Evolutionary conservation across 1,140 invertebrate species (phyloP), one percentile per base, ranked within the genome.

Genomic region (Drosophila takahashii): DNA sequence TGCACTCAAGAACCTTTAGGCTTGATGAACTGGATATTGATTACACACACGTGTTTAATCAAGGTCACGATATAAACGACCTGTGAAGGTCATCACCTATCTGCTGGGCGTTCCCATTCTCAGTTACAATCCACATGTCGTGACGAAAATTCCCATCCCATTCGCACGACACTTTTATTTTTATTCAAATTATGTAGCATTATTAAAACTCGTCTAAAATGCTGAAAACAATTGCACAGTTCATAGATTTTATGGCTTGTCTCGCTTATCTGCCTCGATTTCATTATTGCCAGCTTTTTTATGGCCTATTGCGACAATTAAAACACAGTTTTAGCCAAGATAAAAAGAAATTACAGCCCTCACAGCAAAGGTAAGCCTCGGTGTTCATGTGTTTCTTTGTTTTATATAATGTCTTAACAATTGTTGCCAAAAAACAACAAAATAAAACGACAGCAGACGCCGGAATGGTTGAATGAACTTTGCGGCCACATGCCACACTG

Each of bases 291-390:
- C 53, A 69, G 32, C 8, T 54, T 37, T 50, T 69, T 70, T 27
- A 70, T 57, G 64, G 34, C 26, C n/a, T 27, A 70, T 69, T 70
- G 42, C 66, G 51, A 34, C 66, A 70, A 70, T 70, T 70, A 70
- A 70, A 37, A 8, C 27, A 22, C 26, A 32, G 22, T 56, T 69
- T 70, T 70, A 16, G 18, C 39, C 64, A 54, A 51, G 50, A 69
- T 70, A 56, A 69, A 70, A 70, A 69, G 34, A 70, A 57, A 69
- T 57, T 57, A 70, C 50, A 22, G 41, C 57, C 51, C 42, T 67
- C 50, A 39, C 11, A 9, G 50, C 34, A 16, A 37, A 10, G 47
- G 36, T 45, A 69, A 61, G 26, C 13, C 13, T 34, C 50, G 41
- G 56, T 60, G 16, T 26, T 18, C 36, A 50, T 42, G 36, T 53